phyloP scores from a whole-genome alignment of 2,888 invertebrate species.

The Biston stratarius region DNA sequence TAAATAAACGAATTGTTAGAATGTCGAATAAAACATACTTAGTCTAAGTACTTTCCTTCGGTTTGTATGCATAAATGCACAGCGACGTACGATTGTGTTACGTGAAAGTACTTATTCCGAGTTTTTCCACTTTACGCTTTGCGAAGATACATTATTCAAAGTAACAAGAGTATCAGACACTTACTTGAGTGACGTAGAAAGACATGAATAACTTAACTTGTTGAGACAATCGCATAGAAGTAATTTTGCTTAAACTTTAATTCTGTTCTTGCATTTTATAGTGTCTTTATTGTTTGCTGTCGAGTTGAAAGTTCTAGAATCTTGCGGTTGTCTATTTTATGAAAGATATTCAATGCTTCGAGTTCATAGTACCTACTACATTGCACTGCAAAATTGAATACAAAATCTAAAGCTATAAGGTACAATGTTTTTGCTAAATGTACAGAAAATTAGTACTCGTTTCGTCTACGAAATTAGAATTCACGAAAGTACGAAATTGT shows the following conservation, averaged over 20 bases:
- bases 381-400: not conserved
- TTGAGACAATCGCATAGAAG: not conserved
- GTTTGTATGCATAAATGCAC: conserved; percentile 13
- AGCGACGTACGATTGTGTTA: conserved; percentile 2
- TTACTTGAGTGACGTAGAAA: conserved; percentile 8
- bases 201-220: conserved; percentile 4
- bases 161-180: conserved; percentile 11
- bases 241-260: conserved; percentile 8
- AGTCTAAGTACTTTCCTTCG: not conserved
- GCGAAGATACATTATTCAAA: conserved; percentile 20
- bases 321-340: not conserved
- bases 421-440: not conserved
- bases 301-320: conserved; percentile 4
- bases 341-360: not conserved
- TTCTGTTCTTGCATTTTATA: conserved; percentile 2
- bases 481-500: not conserved
- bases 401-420: not conserved
- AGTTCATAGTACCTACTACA: not conserved
- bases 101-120: conserved; percentile 5
- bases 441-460: not conserved
- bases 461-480: not conserved
- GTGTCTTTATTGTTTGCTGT: conserved; percentile 1
- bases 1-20: not conserved
- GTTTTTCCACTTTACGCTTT: conserved; percentile 11
- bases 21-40: not conserved